Evolutionary conservation across 2,113 vertebrate species (phyloP).

Genomic region (Capreolus pygargus): DNA sequence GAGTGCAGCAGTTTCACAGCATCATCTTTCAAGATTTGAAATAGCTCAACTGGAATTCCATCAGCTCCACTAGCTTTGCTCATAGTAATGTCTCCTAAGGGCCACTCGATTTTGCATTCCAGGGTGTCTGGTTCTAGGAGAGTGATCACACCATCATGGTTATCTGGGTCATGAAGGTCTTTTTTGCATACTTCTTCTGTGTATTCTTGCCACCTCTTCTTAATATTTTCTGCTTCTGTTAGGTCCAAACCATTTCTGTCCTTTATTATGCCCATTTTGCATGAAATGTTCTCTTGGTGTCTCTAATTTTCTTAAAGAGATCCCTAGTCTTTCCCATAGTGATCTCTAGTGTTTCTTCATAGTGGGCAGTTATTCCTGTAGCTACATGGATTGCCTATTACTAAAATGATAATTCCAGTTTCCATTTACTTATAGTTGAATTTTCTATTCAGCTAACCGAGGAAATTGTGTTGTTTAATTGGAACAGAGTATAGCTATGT

Average conservation of each 20-base stretch:
- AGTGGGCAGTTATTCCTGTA: background rate
- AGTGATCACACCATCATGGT: background rate
- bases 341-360: background rate
- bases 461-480: slow-evolving; percentile 40
- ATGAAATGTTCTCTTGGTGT: background rate
- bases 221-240: background rate
- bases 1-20: background rate
- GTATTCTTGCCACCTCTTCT: background rate
- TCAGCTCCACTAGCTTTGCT: background rate
- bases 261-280: background rate
- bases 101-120: fast-evolving
- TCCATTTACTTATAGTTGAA: slow-evolving; percentile 31
- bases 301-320: background rate
- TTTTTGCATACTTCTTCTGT: background rate
- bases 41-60: background rate
- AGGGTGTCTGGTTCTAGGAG: background rate
- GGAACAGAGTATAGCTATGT: background rate
- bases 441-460: slow-evolving; percentile 44
- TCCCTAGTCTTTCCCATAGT: background rate
- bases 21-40: background rate
- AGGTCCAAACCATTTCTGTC: background rate
- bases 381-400: slow-evolving; percentile 19
- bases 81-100: background rate
- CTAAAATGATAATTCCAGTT: slow-evolving; percentile 1
- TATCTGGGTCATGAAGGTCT: background rate